Percentiles rank a stretch among this genome's conserved stretches.
Conservation (phyloP, 92 coral and sea anemone genomes). For the Paramuricea clavata region DNA sequence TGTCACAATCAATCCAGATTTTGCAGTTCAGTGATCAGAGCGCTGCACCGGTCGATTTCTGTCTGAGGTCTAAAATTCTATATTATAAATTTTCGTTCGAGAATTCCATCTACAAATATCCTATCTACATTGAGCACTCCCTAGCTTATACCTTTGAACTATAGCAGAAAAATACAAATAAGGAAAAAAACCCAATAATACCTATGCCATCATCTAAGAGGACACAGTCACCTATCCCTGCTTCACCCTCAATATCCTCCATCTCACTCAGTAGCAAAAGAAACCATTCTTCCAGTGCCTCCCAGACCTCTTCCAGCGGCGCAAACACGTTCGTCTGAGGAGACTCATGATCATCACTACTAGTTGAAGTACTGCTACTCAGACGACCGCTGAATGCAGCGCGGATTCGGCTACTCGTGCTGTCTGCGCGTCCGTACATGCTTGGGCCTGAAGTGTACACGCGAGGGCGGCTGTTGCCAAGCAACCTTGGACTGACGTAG, state of each 20-base stretch:
- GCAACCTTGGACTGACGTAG: slow-evolving; percentile 41
- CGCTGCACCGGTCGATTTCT: no score
- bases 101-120: no score
- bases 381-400: slow-evolving; percentile 66
- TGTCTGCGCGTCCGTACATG: slow-evolving; percentile 54
- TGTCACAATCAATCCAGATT: no score
- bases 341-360: slow-evolving; percentile 41
- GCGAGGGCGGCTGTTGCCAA: slow-evolving; percentile 42
- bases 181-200: no score
- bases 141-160: no score
- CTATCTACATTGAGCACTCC: no score
- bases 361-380: slow-evolving; percentile 52
- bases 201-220: neutral
- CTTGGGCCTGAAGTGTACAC: slow-evolving; percentile 29
- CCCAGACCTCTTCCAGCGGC: slow-evolving; percentile 69
- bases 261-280: slow-evolving; percentile 53
- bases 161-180: no score
- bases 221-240: slow-evolving; percentile 1
- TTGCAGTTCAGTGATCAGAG: no score
- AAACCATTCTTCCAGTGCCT: slow-evolving; percentile 70
- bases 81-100: no score
- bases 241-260: slow-evolving; percentile 61
- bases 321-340: slow-evolving; percentile 59
- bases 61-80: no score
- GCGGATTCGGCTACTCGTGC: slow-evolving; percentile 63